A percentile compares a stretch with the other conserved stretches of the same genome.
These are phyloP conservation scores for Smutsia gigantea DNA, from an alignment of 2,797 vertebrate species.

Conservation along the genomic window DNA sequence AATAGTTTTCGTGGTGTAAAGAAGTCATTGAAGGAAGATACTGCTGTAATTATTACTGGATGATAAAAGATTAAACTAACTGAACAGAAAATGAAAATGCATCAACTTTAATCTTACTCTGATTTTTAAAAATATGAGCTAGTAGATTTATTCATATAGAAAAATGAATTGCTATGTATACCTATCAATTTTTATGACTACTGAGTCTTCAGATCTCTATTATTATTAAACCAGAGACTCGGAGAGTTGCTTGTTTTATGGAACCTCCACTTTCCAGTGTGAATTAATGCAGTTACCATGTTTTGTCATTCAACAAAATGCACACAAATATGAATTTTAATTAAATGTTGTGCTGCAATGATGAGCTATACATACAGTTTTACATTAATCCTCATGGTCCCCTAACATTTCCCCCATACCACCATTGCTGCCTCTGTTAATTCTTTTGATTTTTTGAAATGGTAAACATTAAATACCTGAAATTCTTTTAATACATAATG, in stretches of 20 bases:
- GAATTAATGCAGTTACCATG: background rate
- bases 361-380: conserved; percentile 33
- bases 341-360: background rate
- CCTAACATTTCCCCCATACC: background rate
- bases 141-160: background rate
- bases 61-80: conserved; percentile 47
- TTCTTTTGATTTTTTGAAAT: conserved; percentile 58
- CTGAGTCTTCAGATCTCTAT: conserved; percentile 9
- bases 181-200: conserved; percentile 3
- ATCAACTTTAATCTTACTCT: conserved; percentile 4
- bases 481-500: conserved; percentile 32
- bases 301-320: conserved; percentile 54
- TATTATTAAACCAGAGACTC: conserved; percentile 42
- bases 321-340: conserved; percentile 10
- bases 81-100: background rate
- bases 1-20: conserved; percentile 29
- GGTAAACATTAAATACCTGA: conserved; percentile 38
- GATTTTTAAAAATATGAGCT: background rate
- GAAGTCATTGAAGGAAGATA: conserved; percentile 37
- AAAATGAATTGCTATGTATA: background rate
- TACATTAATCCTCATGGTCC: background rate
- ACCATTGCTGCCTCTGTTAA: background rate
- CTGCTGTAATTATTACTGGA: background rate
- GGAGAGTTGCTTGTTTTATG: background rate
- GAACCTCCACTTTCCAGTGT: conserved; percentile 2